Base-by-base conservation (phyloP, 2,888 invertebrate genomes). In the Zygaena filipendulae region DNA sequence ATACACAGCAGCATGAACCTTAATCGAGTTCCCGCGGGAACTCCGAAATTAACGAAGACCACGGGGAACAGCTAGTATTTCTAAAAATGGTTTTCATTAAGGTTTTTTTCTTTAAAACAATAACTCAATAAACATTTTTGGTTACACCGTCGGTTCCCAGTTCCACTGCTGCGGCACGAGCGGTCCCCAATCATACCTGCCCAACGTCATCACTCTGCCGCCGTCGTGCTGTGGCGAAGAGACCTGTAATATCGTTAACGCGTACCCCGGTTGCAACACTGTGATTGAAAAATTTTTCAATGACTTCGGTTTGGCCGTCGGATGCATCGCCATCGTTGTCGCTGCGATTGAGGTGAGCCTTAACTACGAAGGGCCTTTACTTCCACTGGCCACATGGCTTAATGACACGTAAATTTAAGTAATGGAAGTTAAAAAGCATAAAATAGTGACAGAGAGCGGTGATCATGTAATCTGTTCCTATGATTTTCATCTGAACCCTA, bases 341-440 rank as follows among this genome's bases (percentile, higher is more conserved):
- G 87, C 84, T 4, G 83, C 64, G 18, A 64, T 87, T 40, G 89
- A 90, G 84, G 89, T 90, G 59, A 39, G 33, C n/a, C n/a, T n/a
- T n/a, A n/a, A n/a, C n/a, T n/a, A n/a, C n/a, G n/a, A n/a, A n/a
- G n/a, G n/a, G n/a, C n/a, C n/a, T n/a, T n/a, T n/a, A n/a, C n/a
- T n/a, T n/a, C n/a, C 9, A 13, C 13, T 3, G 2, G 13, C 22
- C 10, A 12, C 2, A 10, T 18, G 6, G 16, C 8, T 21, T 16
- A 7, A 18, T 19, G 23, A 26, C 21, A 18, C n/a, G 4, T 5
- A 7, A 7, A 5, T 16, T 5, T 16, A 16, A 5, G 4, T 16
- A 16, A n/a, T 3, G 4, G 7, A 23, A 11, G 7, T 4, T 23
- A 23, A 10, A 7, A 23, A 11, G n/a, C 11, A 7, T 5, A 5